These are phyloP conservation scores for Corydoras sp. DNA, from an alignment of 2,113 vertebrate species.

Conservation along the genomic window DNA sequence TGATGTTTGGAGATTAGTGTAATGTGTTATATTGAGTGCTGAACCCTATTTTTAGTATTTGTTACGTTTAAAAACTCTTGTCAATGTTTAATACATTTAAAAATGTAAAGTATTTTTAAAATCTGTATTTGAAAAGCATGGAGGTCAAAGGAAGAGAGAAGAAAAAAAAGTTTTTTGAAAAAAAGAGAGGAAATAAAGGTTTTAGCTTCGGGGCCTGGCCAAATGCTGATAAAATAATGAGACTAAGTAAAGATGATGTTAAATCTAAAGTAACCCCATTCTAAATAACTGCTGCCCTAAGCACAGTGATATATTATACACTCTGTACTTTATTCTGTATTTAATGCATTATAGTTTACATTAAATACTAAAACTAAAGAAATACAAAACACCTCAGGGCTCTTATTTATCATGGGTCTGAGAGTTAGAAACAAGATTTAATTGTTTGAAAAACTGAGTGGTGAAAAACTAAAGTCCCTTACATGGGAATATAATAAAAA, in stretches of 20 bases:
- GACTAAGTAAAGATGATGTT: slow-evolving; percentile 28
- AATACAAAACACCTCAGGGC: slow-evolving; percentile 4
- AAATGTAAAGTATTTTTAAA: no score
- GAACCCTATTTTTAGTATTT: no score
- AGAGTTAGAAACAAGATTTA: no score
- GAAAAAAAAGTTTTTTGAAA: neutral
- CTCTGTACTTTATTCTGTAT: slow-evolving; percentile 27
- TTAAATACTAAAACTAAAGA: slow-evolving; percentile 18
- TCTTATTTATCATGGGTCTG: no score
- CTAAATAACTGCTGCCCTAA: slow-evolving; percentile 28
- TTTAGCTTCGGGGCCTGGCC: slow-evolving; percentile 28
- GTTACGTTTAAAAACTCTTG: no score
- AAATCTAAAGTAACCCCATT: slow-evolving; percentile 27
- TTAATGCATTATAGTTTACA: slow-evolving; percentile 22
- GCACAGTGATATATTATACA: slow-evolving; percentile 23
- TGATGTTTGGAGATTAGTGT: no score
- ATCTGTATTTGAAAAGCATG: neutral
- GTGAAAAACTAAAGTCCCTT: no score
- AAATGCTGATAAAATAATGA: slow-evolving; percentile 39
- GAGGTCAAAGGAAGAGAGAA: neutral
- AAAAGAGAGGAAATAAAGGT: neutral
- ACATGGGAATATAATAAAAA: no score
- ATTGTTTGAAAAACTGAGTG: no score
- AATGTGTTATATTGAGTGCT: no score
- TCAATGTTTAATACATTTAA: no score